A percentile compares a stretch with the other conserved stretches of the same genome.
Evolutionary conservation across 2,888 invertebrate genomes (phyloP).

Genomic region (Dasysyrphus albostriatus): DNA sequence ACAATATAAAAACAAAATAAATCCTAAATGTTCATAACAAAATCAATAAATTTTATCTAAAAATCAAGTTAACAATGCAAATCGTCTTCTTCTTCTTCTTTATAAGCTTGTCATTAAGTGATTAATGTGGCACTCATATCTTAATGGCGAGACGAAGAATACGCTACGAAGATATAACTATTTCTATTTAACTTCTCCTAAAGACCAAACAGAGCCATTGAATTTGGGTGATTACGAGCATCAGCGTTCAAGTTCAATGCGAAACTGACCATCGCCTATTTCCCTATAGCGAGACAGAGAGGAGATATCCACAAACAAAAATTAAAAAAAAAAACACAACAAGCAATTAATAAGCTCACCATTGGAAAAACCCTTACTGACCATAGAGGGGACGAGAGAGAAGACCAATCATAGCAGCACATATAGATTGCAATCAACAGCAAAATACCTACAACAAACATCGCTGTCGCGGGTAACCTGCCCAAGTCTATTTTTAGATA

Average conservation of each 20-base stretch:
- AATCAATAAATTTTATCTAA: slow-evolving; percentile 44
- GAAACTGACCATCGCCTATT: not conserved
- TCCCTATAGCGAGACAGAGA: not conserved
- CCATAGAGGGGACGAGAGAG: not conserved
- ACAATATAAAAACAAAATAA: not conserved
- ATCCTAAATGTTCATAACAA: slow-evolving; percentile 14
- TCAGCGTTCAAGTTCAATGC: slow-evolving; percentile 20
- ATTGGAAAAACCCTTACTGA: slow-evolving; percentile 28
- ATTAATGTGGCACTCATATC: slow-evolving; percentile 53
- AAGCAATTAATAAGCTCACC: slow-evolving; percentile 29
- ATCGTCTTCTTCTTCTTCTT: slow-evolving; percentile 9
- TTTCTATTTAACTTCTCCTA: slow-evolving; percentile 25
- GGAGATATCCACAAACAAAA: not conserved
- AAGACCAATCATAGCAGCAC: slow-evolving; percentile 14
- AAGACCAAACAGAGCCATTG: not conserved
- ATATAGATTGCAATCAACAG: slow-evolving; percentile 40
- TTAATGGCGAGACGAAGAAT: slow-evolving; percentile 7
- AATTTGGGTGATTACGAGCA: slow-evolving; percentile 1
- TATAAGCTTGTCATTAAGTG: slow-evolving; percentile 34
- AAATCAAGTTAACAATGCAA: slow-evolving; percentile 26
- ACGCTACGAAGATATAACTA: slow-evolving; percentile 10
- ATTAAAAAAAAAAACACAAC: not conserved
- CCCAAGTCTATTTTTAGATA: slow-evolving; percentile 49
- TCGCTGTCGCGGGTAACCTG: slow-evolving; percentile 15
- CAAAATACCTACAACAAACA: slow-evolving; percentile 32